Conservation (phyloP, 2,113 vertebrate genomes). For the Asarcornis scutulata region DNA sequence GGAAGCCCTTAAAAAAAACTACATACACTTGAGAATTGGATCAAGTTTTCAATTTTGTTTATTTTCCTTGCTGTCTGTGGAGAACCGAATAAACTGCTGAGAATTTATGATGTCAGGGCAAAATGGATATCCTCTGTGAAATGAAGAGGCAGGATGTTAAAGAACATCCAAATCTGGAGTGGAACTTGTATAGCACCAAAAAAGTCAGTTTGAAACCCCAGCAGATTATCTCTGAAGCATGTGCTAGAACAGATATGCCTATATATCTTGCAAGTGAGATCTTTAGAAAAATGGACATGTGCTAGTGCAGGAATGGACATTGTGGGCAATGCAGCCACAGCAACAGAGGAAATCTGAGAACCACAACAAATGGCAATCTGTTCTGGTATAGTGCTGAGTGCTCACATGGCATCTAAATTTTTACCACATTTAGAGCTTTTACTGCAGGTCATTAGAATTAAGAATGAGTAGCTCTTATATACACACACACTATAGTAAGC, state of each 20-base stretch:
- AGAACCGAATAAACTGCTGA: constrained; percentile 12
- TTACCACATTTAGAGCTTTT: neutral
- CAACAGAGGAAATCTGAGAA: neutral
- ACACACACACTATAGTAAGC: neutral
- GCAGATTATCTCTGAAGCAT: neutral
- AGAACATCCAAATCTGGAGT: neutral
- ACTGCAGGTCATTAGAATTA: neutral
- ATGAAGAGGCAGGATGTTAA: neutral
- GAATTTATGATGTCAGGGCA: neutral
- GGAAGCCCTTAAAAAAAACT: neutral
- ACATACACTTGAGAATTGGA: neutral
- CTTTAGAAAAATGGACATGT: neutral
- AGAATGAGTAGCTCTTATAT: neutral
- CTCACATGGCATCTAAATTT: neutral
- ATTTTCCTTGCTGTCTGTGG: neutral
- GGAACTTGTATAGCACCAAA: neutral
- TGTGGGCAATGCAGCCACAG: neutral
- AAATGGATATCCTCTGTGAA: neutral
- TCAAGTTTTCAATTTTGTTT: neutral
- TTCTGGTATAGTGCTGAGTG: neutral
- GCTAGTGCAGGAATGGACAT: neutral
- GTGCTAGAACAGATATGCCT: neutral
- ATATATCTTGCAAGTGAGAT: neutral
- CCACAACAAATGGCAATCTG: neutral
- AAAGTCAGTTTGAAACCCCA: neutral